Evolutionary conservation across 1,140 invertebrate genomes (phyloP).

Genomic region (Polypedilum vanderplanki): DNA sequence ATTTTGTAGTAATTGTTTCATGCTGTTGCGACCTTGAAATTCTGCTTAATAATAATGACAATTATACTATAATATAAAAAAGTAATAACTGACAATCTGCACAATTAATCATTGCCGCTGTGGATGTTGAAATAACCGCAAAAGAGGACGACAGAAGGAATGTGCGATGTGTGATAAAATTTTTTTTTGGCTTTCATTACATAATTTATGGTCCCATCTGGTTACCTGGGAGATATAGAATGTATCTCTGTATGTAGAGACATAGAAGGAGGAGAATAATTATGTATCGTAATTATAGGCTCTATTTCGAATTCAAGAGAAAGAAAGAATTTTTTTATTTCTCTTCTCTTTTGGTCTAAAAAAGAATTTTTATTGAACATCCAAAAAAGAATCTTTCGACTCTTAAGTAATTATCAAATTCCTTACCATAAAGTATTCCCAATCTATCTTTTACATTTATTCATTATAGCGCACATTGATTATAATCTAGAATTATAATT

Average conservation of each 20-base stretch:
- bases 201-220: slow-evolving; percentile 1
- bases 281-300: slow-evolving; percentile 18
- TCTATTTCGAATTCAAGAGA: background rate
- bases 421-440: background rate
- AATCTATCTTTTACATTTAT: background rate
- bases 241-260: background rate
- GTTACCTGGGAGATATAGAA: background rate
- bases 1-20: too few relatives aligned
- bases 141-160: background rate
- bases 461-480: slow-evolving; percentile 2
- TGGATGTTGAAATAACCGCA: too few relatives aligned
- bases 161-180: background rate
- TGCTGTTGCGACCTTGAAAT: background rate
- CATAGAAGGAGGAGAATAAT: background rate
- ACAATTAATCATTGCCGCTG: background rate
- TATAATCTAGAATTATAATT: slow-evolving; percentile 20
- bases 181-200: slow-evolving; percentile 15
- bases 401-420: slow-evolving; percentile 15
- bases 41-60: background rate
- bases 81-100: background rate
- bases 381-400: background rate
- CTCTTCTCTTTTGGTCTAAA: background rate
- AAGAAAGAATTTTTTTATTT: background rate
- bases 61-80: background rate
- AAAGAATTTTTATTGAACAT: background rate